A percentile compares a stretch with the other conserved stretches of the same genome.
Evolutionary conservation across 2,888 invertebrate genomes (phyloP).

Genomic region (Leptinotarsa juncta): DNA sequence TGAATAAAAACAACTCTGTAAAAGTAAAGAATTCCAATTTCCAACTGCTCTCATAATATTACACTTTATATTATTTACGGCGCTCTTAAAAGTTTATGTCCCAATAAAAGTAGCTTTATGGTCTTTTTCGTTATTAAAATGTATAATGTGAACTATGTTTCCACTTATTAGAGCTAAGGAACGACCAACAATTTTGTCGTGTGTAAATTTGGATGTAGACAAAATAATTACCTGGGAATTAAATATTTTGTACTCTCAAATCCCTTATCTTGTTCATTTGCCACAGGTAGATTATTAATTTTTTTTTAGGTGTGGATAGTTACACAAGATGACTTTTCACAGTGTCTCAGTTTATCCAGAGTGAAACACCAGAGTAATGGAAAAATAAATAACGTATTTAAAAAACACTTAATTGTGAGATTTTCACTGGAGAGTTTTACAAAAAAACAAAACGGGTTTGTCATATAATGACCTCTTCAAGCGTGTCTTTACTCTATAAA

Average conservation of each 20-base stretch:
- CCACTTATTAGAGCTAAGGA: slow-evolving; percentile 27
- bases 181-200: slow-evolving; percentile 18
- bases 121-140: slow-evolving; percentile 40
- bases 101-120: slow-evolving; percentile 41
- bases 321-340: no score
- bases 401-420: no score
- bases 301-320: no score
- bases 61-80: slow-evolving; percentile 42
- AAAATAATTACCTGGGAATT: neutral
- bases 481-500: no score
- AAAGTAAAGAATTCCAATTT: slow-evolving; percentile 37
- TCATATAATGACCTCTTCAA: no score
- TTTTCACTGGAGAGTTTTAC: no score
- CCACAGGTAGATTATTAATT: neutral
- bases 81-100: slow-evolving; percentile 46
- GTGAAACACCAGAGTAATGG: no score
- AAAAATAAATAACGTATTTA: no score
- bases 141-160: slow-evolving; percentile 39
- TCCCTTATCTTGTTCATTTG: neutral
- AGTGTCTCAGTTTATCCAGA: no score
- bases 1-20: slow-evolving; percentile 13
- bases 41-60: slow-evolving; percentile 41
- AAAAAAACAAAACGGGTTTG: no score
- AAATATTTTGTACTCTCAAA: neutral
- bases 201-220: slow-evolving; percentile 6